Evolutionary conservation across 2,797 vertebrate genomes (phyloP).

Genomic region (Rhinatrema bivittatum): DNA sequence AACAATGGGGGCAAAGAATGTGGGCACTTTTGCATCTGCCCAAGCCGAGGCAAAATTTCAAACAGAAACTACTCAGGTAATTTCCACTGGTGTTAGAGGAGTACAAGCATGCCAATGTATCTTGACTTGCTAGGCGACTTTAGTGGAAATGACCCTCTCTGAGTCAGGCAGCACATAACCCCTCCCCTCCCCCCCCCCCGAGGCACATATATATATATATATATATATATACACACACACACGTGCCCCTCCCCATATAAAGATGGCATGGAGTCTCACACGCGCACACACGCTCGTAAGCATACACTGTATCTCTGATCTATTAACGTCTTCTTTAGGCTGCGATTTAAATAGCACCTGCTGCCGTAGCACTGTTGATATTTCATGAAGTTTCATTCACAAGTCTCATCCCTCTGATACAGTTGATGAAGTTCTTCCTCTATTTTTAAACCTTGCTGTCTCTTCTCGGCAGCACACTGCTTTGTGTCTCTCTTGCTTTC

Average conservation of each 20-base stretch:
- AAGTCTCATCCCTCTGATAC: conserved; percentile 9
- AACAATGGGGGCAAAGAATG: no score
- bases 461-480: background rate
- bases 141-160: conserved; percentile 31
- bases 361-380: background rate
- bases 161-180: conserved; percentile 11
- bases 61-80: no score
- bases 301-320: conserved; percentile 7
- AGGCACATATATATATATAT: no score
- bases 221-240: conserved; percentile 20
- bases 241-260: no score
- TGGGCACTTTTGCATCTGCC: no score
- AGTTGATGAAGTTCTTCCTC: no score
- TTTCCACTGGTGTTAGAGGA: no score
- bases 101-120: no score
- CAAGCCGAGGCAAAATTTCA: no score
- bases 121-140: no score
- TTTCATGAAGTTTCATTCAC: conserved; percentile 19
- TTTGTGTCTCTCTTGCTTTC: no score
- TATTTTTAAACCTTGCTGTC: background rate
- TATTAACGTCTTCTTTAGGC: conserved; percentile 11
- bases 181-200: no score
- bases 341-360: conserved; percentile 30
- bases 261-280: conserved; percentile 13
- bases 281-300: background rate